A percentile compares a stretch with the other conserved stretches of the same genome.
These are phyloP conservation scores for Cephalopterus ornatus DNA, from an alignment of 2,113 vertebrate genomes.

Conservation along the genomic window DNA sequence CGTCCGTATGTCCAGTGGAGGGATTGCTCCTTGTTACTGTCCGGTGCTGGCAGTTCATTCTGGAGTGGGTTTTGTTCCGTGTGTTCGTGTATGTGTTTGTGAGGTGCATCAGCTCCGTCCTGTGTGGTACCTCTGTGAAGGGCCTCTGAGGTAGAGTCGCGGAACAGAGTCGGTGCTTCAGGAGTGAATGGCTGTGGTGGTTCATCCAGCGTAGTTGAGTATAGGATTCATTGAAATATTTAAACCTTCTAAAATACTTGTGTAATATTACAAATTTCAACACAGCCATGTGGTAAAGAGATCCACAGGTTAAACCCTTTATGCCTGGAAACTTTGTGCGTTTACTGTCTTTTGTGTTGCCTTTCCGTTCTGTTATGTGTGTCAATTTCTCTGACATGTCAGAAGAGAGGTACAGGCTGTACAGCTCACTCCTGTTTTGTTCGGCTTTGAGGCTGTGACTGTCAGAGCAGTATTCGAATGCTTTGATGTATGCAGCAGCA, in stretches of 20 bases:
- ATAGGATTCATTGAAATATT: neutral
- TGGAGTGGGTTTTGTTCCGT: neutral
- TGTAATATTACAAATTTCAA: neutral
- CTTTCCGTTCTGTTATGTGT: neutral
- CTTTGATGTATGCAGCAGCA: neutral
- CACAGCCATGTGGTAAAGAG: neutral
- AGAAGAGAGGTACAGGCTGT: neutral
- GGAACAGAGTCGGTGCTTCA: neutral
- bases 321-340: neutral
- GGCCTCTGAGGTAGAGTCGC: neutral
- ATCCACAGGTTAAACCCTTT: conserved; percentile 8
- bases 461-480: neutral
- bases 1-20: neutral
- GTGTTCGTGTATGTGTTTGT: neutral
- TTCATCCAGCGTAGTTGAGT: neutral
- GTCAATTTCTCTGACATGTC: neutral
- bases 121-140: too few relatives aligned
- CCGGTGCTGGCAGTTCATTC: neutral
- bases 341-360: neutral
- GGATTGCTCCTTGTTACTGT: neutral
- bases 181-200: neutral
- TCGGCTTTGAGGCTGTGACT: neutral
- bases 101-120: neutral
- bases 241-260: neutral
- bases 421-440: neutral